A percentile compares a stretch with the other conserved stretches of the same genome.
Conservation (phyloP, 2,113 vertebrate species). For the Dipodomys ordii region DNA sequence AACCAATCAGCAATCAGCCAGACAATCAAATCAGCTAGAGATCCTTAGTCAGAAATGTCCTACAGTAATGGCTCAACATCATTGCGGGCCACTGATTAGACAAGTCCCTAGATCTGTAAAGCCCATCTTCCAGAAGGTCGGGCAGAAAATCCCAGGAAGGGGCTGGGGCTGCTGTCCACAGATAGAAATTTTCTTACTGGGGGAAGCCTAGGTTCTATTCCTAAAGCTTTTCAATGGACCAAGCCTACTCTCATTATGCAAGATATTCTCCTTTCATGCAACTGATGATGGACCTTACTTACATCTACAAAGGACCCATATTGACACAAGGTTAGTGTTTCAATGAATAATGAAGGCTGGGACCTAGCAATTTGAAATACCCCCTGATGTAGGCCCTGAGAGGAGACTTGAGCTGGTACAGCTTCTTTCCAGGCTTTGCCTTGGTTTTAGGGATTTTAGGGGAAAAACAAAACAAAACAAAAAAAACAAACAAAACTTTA, state of each 20-base stretch:
- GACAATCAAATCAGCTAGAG: not conserved
- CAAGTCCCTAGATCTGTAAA: too few species aligned
- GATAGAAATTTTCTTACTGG: not conserved
- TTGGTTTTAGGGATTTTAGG: too few species aligned
- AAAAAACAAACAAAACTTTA: too few species aligned
- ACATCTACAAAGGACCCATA: not conserved
- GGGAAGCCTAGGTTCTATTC: rapidly evolving
- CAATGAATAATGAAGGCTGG: not conserved
- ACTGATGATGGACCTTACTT: not conserved
- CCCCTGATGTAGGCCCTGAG: too few species aligned
- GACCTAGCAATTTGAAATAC: too few species aligned
- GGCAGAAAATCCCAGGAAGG: not conserved
- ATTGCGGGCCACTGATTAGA: too few species aligned
- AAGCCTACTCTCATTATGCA: not conserved
- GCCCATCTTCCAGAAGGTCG: not conserved
- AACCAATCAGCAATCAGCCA: not conserved
- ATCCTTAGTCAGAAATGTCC: not conserved
- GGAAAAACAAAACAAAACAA: too few species aligned
- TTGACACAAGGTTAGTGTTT: not conserved
- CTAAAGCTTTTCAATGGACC: not conserved
- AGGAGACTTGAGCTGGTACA: too few species aligned
- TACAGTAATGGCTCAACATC: too few species aligned
- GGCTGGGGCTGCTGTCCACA: rapidly evolving
- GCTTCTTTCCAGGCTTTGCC: too few species aligned
- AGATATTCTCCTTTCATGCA: not conserved